Conservation (phyloP, 1,140 invertebrate species). For the Coelopa frigida region DNA sequence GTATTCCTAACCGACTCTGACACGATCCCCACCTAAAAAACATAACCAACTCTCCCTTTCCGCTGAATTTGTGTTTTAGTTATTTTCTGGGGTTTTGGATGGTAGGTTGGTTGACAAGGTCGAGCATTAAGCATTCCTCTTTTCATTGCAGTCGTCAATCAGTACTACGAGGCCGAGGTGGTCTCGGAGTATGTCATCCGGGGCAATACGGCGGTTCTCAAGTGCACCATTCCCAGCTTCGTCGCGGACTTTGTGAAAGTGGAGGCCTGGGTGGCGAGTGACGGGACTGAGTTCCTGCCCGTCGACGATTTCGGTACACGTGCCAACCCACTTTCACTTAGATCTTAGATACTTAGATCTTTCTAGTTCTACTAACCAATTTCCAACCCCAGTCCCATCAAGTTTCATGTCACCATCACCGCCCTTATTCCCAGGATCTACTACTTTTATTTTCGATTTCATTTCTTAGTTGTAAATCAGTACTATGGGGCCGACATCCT, state of each 20-base stretch:
- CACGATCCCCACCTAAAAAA: neutral
- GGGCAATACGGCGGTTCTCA: slow-evolving; percentile 85
- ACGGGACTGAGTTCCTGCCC: slow-evolving; percentile 58
- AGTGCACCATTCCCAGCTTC: slow-evolving; percentile 88
- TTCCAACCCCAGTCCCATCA: neutral
- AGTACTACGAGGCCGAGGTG: slow-evolving; percentile 84
- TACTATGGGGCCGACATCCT: slow-evolving; percentile 73
- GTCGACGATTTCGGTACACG: slow-evolving; percentile 33
- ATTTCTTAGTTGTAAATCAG: slow-evolving; percentile 64
- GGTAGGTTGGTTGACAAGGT: neutral
- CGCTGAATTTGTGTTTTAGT: neutral
- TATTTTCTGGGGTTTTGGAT: too few relatives aligned
- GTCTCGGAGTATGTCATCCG: slow-evolving; percentile 89
- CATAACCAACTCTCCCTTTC: neutral
- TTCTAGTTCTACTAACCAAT: neutral
- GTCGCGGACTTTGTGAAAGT: slow-evolving; percentile 86
- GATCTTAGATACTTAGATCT: neutral
- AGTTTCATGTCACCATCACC: neutral
- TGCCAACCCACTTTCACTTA: too few relatives aligned
- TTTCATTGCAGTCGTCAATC: slow-evolving; percentile 62
- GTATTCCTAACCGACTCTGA: neutral
- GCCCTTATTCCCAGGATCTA: too few relatives aligned
- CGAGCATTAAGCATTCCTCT: neutral
- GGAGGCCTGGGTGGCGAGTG: slow-evolving; percentile 78
- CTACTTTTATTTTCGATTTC: slow-evolving; percentile 1